phyloP scores from a whole-genome alignment of 1,140 invertebrate genomes.

The Drosophila pandora region DNA sequence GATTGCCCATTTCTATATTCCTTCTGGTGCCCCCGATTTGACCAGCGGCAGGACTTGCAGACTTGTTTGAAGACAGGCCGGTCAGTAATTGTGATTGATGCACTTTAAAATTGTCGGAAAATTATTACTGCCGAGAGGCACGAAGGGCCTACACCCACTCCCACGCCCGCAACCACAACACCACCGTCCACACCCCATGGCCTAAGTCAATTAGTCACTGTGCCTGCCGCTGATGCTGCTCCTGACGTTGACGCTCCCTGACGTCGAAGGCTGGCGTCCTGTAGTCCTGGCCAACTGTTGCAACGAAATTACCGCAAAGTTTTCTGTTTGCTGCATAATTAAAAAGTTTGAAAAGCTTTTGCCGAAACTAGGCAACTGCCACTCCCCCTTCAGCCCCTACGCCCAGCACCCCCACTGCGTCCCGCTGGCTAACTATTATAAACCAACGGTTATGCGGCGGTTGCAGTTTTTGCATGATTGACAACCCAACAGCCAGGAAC shows the following conservation, averaged over 20 bases:
- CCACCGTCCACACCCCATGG: constrained; percentile 1
- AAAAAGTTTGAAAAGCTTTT: constrained; percentile 82
- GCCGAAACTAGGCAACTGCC: constrained; percentile 73
- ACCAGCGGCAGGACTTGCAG: constrained; percentile 3
- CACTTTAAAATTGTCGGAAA: constrained; percentile 80
- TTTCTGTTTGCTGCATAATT: constrained; percentile 82
- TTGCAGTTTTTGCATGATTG: constrained; percentile 81
- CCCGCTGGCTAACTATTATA: constrained; percentile 70
- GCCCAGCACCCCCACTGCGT: constrained; percentile 7
- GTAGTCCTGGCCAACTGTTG: constrained; percentile 70
- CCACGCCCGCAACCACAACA: neutral
- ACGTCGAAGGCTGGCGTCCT: constrained; percentile 34
- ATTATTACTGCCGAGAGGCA: constrained; percentile 74
- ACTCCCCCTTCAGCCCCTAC: constrained; percentile 10
- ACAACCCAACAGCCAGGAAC: constrained; percentile 62
- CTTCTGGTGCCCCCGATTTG: constrained; percentile 24
- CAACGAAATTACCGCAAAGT: constrained; percentile 81
- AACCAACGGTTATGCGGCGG: constrained; percentile 75
- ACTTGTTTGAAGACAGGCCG: constrained; percentile 49
- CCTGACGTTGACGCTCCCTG: constrained; percentile 59
- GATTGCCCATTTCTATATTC: constrained; percentile 45
- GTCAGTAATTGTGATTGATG: constrained; percentile 79
- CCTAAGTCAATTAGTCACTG: constrained; percentile 79
- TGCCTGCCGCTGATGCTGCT: constrained; percentile 53
- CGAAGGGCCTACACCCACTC: constrained; percentile 8